Conservation (phyloP, 2,113 vertebrate genomes). For the Dipodomys stephensi region DNA sequence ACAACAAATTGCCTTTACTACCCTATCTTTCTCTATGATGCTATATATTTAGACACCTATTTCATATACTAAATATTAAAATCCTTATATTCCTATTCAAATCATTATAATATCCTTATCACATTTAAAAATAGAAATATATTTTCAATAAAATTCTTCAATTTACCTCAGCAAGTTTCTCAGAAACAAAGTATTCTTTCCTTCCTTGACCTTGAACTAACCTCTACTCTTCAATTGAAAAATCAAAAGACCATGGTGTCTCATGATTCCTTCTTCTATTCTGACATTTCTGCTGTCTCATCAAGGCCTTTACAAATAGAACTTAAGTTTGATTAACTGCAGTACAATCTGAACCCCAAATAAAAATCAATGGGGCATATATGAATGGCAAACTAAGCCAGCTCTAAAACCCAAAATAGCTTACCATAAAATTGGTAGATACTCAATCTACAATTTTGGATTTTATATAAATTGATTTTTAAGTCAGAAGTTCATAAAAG, state of each 20-base stretch:
- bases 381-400: slow-evolving; percentile 47
- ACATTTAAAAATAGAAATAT: not conserved
- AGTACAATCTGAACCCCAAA: slow-evolving; percentile 45
- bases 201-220: slow-evolving; percentile 59
- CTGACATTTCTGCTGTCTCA: slow-evolving; percentile 72
- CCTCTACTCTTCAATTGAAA: slow-evolving; percentile 1
- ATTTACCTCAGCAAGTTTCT: slow-evolving; percentile 14
- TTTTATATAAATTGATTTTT: slow-evolving; percentile 55
- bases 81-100: not conserved
- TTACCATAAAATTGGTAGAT: slow-evolving; percentile 23
- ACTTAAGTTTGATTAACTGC: slow-evolving; percentile 65
- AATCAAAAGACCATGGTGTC: slow-evolving; percentile 63
- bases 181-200: not conserved
- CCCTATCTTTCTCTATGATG: not conserved
- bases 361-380: slow-evolving; percentile 59
- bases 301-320: slow-evolving; percentile 69
- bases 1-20: not conserved
- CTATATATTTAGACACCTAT: not conserved
- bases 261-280: slow-evolving; percentile 60
- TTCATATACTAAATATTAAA: not conserved
- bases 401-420: slow-evolving; percentile 19
- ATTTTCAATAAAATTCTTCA: not conserved
- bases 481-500: slow-evolving; percentile 29
- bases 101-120: not conserved
- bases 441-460: not conserved